Conservation (phyloP, 53 echinoderm and acorn worm species). For the Mesocentrotus franciscanus region DNA sequence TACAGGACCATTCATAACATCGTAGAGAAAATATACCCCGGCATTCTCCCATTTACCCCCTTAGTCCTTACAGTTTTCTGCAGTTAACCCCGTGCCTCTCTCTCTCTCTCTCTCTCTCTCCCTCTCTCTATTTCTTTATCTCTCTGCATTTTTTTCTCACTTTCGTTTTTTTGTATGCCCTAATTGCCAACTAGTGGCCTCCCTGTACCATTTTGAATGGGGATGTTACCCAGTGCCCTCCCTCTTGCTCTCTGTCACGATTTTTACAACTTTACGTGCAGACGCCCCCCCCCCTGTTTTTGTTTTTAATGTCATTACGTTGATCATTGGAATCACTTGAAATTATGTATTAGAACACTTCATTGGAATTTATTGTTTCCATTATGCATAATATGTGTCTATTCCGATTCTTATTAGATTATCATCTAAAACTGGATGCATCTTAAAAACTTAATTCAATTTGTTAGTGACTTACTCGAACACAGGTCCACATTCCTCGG, state of each 20-base stretch:
- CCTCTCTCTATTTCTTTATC: not conserved
- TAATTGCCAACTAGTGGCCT: not conserved
- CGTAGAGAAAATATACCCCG: no score
- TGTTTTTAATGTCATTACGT: not conserved
- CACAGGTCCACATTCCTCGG: slow-evolving; percentile 50
- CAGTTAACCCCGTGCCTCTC: not conserved
- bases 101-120: not conserved
- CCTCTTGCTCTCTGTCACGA: no score
- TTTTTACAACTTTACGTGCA: no score
- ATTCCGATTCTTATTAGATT: no score
- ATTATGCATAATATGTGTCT: no score
- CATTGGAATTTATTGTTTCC: no score
- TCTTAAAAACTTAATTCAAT: not conserved
- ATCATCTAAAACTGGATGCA: no score
- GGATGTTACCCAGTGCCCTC: not conserved
- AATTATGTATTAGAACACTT: not conserved
- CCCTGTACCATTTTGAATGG: not conserved
- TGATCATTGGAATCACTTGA: not conserved
- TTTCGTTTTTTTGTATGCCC: not conserved
- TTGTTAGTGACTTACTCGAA: slow-evolving; percentile 23
- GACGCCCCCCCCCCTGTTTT: not conserved
- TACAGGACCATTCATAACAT: no score
- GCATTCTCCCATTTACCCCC: no score
- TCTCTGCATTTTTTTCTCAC: not conserved
- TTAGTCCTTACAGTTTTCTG: no score